Evolutionary conservation across 2,888 invertebrate genomes (phyloP), one percentile per base, ranked within the genome.

Genomic region (Trichogramma evanescens): DNA sequence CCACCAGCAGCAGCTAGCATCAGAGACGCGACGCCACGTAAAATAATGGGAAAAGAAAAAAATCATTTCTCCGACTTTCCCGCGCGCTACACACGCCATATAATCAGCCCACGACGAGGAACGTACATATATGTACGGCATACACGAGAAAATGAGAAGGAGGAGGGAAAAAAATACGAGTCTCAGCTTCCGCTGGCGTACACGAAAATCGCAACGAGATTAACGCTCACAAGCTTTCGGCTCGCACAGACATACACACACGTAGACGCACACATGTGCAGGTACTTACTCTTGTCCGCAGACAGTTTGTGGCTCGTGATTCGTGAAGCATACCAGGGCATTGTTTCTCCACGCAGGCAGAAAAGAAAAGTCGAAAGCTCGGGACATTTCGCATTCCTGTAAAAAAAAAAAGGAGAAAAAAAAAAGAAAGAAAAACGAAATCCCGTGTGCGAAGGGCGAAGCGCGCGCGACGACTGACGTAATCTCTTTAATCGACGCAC

Each of bases 381-480:
- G 26, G 2, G 45, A 40, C 53, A 45, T 49, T 59, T 59, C 54
- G 49, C 53, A 53, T 53, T 53, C 9, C 43, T 10, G 10, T 9
- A 46, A 7, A 13, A 13, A 50, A n/a, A 50, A 54, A 59, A 54
- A 50, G 54, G 54, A 54, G 57, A 26, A 26, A 26, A 26, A 26
- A 26, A 26, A 26, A 26, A 26, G 26, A 26, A 2, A 26, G 26
- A 26, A 26, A 26, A 26, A 26, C 26, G 26, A 26, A 26, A 26
- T 26, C 57, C 10, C 46, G 56, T 44, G 48, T 46, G 52, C 9
- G 41, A 43, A 13, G 42, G 42, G 54, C 52, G 58, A 64, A 40
- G 42, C 9, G 13, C 4, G 9, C 41, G 8, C 46, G 40, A 46
- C 10, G n/a, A 48, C 44, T 40, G 48, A n/a, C 26, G n/a, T 45